Evolutionary conservation across 2,888 invertebrate genomes (phyloP).

Genomic region (Tipula helvola): DNA sequence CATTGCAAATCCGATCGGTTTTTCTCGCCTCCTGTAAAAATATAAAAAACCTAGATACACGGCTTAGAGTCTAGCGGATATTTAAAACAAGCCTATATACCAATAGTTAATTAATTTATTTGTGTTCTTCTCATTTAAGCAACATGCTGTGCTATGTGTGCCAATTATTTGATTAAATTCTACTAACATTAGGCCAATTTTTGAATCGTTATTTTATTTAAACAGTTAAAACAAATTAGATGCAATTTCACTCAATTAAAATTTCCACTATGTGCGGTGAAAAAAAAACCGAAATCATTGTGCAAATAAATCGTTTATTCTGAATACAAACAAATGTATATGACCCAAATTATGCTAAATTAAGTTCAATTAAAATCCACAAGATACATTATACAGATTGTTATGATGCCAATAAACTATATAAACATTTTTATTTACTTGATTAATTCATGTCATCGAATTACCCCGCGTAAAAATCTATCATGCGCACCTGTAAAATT

Average conservation of each 20-base stretch:
- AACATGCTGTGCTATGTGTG: background rate
- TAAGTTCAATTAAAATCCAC: background rate
- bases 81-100: too few relatives aligned
- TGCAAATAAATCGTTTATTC: background rate
- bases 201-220: background rate
- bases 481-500: background rate
- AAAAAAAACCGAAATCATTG: background rate
- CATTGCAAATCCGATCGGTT: too few relatives aligned
- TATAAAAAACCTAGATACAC: too few relatives aligned
- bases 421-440: background rate
- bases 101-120: too few relatives aligned
- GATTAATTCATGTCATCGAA: background rate
- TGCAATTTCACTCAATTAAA: background rate
- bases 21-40: too few relatives aligned
- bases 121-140: background rate
- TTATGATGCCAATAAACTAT: background rate
- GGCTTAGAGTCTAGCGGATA: too few relatives aligned
- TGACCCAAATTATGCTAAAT: background rate
- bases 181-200: background rate
- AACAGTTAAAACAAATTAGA: background rate
- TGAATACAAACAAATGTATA: background rate
- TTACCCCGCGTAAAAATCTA: background rate
- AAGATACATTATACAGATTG: background rate
- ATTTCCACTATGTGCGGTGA: background rate
- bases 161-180: background rate